Evolutionary conservation across 2,797 vertebrate genomes (phyloP).

Genomic region (Nasua narica): DNA sequence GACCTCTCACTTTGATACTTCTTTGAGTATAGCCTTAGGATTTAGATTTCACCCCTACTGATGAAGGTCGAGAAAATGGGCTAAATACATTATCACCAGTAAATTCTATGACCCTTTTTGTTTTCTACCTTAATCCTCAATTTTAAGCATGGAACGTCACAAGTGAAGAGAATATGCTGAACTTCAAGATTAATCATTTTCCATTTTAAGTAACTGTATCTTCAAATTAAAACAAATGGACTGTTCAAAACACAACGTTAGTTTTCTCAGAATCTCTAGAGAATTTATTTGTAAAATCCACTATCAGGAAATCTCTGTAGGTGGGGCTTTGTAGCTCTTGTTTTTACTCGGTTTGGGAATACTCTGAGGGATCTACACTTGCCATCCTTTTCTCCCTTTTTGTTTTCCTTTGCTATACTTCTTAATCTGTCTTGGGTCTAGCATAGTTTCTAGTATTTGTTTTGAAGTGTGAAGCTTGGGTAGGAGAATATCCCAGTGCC

Average conservation of each 20-base stretch:
- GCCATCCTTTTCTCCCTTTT: background rate
- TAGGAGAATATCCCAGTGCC: background rate
- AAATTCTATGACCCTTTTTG: background rate
- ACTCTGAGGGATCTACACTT: background rate
- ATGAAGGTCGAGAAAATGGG: background rate
- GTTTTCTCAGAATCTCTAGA: background rate
- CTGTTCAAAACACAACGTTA: background rate
- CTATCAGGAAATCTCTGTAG: background rate
- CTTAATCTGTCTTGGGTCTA: background rate
- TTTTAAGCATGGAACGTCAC: background rate
- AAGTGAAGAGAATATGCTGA: background rate
- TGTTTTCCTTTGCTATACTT: background rate
- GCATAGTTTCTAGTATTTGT: background rate
- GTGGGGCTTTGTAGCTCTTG: background rate
- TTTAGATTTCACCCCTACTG: background rate
- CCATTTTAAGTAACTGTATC: background rate
- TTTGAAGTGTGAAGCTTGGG: background rate
- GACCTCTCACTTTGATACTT: background rate
- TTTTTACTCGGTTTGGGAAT: background rate
- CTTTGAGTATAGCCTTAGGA: background rate
- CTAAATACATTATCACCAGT: background rate
- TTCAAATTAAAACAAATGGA: background rate
- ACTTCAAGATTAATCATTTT: background rate
- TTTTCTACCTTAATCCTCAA: background rate
- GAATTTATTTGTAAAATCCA: background rate